These are phyloP conservation scores for Drosophila leonis DNA, from an alignment of 2,888 invertebrate genomes.

Conservation along the genomic window DNA sequence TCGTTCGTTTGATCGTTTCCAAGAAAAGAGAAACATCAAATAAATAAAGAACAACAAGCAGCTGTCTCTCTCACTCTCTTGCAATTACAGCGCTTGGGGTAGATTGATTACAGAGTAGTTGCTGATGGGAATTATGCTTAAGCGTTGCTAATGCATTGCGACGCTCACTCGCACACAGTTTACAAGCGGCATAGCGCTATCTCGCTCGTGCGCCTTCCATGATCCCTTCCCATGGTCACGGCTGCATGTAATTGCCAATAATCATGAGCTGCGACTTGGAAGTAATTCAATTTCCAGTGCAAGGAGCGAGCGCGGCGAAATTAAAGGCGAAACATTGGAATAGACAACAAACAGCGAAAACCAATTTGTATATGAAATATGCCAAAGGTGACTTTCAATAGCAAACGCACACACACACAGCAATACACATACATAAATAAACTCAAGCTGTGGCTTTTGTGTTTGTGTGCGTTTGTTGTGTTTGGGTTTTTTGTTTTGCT, in stretches of 20 bases:
- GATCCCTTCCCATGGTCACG: slow-evolving; percentile 58
- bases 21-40: slow-evolving; percentile 2
- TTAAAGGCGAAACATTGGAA: slow-evolving; percentile 21
- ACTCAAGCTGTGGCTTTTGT: slow-evolving; percentile 7
- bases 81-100: slow-evolving; percentile 49
- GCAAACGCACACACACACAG: slow-evolving; percentile 15
- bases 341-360: slow-evolving; percentile 20
- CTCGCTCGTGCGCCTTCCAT: slow-evolving; percentile 15
- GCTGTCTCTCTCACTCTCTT: background rate
- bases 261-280: slow-evolving; percentile 49
- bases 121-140: slow-evolving; percentile 13
- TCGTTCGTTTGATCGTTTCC: slow-evolving; percentile 34
- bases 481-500: slow-evolving; percentile 32
- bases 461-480: slow-evolving; percentile 14
- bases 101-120: slow-evolving; percentile 48
- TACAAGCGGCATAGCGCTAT: background rate
- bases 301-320: slow-evolving; percentile 25
- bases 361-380: slow-evolving; percentile 59
- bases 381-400: slow-evolving; percentile 79
- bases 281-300: slow-evolving; percentile 60
- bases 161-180: slow-evolving; percentile 6
- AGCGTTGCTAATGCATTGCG: slow-evolving; percentile 22
- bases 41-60: background rate
- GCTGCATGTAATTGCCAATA: slow-evolving; percentile 73
- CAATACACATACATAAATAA: background rate